Evolutionary conservation across 2,797 vertebrate species (phyloP).

Genomic region (Hoplostethus mediterraneus): DNA sequence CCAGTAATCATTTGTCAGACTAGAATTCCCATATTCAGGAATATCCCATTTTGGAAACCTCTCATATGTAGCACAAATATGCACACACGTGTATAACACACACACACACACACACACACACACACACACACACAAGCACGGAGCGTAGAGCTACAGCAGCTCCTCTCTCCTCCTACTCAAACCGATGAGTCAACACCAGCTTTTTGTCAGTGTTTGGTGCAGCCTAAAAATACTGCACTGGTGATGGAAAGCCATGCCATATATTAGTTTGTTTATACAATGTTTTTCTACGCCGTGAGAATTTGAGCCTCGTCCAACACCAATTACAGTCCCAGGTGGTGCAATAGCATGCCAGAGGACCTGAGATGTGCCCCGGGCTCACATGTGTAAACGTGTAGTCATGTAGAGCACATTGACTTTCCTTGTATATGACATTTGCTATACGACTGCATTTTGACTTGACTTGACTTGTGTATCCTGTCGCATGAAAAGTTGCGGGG

Average conservation of each 20-base stretch:
- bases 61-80: not conserved
- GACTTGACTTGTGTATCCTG: conserved; percentile 49
- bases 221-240: conserved; percentile 49
- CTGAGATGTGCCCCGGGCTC: too few relatives aligned
- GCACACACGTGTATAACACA: not conserved
- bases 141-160: conserved; percentile 1
- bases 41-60: conserved; percentile 6
- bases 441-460: conserved; percentile 25
- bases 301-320: not conserved
- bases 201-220: conserved; percentile 37
- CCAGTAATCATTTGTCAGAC: too few relatives aligned
- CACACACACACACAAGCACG: conserved; percentile 11
- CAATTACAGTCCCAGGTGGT: too few relatives aligned
- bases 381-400: not conserved
- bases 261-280: conserved; percentile 19
- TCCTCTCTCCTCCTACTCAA: conserved; percentile 50
- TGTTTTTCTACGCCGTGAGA: conserved; percentile 24
- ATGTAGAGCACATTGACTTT: not conserved
- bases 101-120: conserved; percentile 13
- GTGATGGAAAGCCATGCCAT: conserved; percentile 30
- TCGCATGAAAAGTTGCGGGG: conserved; percentile 35
- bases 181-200: conserved; percentile 59
- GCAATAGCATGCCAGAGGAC: too few relatives aligned
- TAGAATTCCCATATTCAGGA: not conserved
- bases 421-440: conserved; percentile 28